phyloP scores from a whole-genome alignment of 2,113 vertebrate species.

The Dunckerocampus dactyliophorus region DNA sequence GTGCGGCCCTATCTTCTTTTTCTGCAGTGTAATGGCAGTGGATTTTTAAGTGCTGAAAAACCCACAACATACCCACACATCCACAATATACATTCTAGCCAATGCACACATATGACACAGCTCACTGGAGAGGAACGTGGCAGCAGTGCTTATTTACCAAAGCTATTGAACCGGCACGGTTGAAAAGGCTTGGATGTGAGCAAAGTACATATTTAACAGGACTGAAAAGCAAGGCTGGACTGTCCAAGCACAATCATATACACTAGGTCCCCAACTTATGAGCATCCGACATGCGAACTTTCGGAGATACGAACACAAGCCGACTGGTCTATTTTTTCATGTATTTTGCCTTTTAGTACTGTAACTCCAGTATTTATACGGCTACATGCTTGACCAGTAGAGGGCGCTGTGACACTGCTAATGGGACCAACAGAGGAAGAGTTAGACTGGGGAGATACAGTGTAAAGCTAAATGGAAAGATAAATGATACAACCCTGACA shows the following conservation, averaged over 20 bases:
- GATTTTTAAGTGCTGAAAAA: conserved; percentile 40
- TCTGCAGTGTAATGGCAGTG: conserved; percentile 17
- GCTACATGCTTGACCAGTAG: no score
- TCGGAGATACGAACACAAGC: no score
- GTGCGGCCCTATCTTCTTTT: no score
- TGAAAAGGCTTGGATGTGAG: conserved; percentile 30
- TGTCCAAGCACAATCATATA: conserved; percentile 2
- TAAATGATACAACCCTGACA: no score
- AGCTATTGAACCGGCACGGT: conserved; percentile 37
- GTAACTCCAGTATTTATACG: no score
- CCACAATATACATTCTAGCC: conserved; percentile 15
- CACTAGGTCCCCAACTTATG: background rate
- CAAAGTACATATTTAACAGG: conserved; percentile 28
- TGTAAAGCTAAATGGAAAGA: no score
- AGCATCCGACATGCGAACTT: no score
- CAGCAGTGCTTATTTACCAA: conserved; percentile 50
- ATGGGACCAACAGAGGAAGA: no score
- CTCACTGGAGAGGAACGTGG: conserved; percentile 50
- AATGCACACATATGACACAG: conserved; percentile 41
- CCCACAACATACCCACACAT: conserved; percentile 40
- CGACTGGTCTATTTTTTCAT: no score
- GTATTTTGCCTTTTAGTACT: no score
- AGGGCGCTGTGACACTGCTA: no score
- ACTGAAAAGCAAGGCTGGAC: conserved; percentile 17
- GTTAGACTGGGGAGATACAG: no score